Evolutionary conservation across 2,888 invertebrate genomes (phyloP).

Genomic region (Pristionchus mayeri): DNA sequence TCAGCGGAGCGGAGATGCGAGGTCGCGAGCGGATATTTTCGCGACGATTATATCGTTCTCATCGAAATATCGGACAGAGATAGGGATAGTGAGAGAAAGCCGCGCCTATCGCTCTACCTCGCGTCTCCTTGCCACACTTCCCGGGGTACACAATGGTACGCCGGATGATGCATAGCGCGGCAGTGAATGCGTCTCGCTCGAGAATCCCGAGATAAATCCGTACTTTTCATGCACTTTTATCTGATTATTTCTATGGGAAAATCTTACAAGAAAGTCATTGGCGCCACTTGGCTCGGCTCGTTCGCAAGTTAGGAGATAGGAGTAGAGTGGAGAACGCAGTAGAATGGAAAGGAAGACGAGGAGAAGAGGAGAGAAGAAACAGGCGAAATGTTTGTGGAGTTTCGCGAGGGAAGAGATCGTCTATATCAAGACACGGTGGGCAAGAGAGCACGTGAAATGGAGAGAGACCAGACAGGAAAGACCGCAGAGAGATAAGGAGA

Average conservation of each 20-base stretch:
- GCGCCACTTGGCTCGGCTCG: background rate
- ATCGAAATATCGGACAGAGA: background rate
- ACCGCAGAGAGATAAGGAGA: background rate
- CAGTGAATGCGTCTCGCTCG: background rate
- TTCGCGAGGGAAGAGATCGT: conserved; percentile 31
- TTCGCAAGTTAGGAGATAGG: background rate
- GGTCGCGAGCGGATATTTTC: background rate
- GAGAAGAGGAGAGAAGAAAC: background rate
- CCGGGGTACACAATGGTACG: conserved; percentile 3
- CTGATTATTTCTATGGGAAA: no score
- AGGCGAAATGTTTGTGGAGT: conserved; percentile 43
- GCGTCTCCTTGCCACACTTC: background rate
- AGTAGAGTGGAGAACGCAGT: conserved; percentile 30
- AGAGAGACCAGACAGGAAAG: background rate
- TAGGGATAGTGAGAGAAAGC: background rate
- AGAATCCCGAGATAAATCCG: background rate
- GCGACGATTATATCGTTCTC: conserved; percentile 34
- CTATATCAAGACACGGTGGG: background rate
- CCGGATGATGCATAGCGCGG: background rate
- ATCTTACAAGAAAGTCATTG: conserved; percentile 39
- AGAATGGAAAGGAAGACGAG: background rate
- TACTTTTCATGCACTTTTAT: background rate
- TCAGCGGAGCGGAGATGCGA: background rate
- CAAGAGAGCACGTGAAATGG: background rate
- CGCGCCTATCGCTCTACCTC: background rate